These are phyloP conservation scores for Shargacucullia verbasci DNA, from an alignment of 2,888 invertebrate species.

Conservation along the genomic window DNA sequence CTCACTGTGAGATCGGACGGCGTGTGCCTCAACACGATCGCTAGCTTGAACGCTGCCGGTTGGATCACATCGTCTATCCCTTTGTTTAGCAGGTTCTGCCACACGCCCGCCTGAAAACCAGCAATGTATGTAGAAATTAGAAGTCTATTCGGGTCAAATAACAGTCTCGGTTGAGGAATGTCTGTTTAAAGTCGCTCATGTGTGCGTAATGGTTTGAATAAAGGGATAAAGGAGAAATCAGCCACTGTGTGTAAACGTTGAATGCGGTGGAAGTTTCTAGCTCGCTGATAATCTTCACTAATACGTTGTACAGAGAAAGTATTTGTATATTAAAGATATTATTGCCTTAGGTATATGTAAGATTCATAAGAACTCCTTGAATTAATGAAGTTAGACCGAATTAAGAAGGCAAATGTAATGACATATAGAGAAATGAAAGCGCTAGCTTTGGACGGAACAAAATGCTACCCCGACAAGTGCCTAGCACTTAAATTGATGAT, in stretches of 20 bases:
- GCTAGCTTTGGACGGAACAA: no score
- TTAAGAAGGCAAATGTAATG: no score
- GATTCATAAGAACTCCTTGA: no score
- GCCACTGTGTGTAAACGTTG: conserved; percentile 7
- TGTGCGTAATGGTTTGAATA: conserved; percentile 8
- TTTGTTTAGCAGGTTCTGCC: conserved; percentile 75
- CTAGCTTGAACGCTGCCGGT: conserved; percentile 82
- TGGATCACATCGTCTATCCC: conserved; percentile 79
- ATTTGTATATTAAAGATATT: no score
- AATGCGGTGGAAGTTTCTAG: not conserved
- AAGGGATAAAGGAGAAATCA: conserved; percentile 1
- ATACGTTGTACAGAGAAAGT: no score
- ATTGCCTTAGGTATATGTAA: no score
- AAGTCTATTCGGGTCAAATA: not conserved
- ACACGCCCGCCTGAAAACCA: conserved; percentile 77
- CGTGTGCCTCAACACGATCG: conserved; percentile 81
- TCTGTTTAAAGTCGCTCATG: conserved; percentile 6
- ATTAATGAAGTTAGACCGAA: no score
- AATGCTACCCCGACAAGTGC: no score
- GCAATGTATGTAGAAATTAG: conserved; percentile 21
- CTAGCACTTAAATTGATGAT: no score
- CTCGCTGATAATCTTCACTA: no score
- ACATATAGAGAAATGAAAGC: no score
- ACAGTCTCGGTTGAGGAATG: conserved; percentile 2
- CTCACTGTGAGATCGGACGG: conserved; percentile 73